Evolutionary conservation across 2,888 invertebrate species (phyloP), one percentile per base, ranked within the genome.

Genomic region (Cryptosula pallasiana): DNA sequence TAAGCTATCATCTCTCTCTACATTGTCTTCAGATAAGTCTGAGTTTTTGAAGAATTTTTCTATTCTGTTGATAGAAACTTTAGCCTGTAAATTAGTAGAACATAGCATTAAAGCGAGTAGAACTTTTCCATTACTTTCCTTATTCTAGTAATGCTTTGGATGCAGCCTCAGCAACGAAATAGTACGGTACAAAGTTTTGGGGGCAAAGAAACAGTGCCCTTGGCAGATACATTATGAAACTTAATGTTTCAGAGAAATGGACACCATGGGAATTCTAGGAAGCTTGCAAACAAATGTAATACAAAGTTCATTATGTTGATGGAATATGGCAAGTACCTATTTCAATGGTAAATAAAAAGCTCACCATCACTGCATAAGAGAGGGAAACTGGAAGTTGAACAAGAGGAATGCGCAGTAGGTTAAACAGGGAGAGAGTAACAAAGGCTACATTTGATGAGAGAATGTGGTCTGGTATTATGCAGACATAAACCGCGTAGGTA

Each of bases 381-480:
- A 96, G 92, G 89, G 95, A 91, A 91, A 94, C 94, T 83, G 96
- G 95, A 87, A 95, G 90, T 91, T 96, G 92, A 83, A 93, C 92
- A 86, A 98, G 89, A 81, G 97, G 96, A 85, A 95, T 93, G 86
- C 96, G 90, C 81, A 98, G 90, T 81, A 97, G 94, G 89, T 97
- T 96, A 90, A 98, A 95, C 86, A 97, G 90, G 85, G 96, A 93
- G 82, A 98, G 89, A 81, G 96, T 93, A 81, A 96, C 95, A 88
- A 98, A 98, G 82, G 96, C 96, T 86, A 90, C 93, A 86, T 90
- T 88, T 81, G 95, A 91, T 86, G 93, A 91, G 86, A 96, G 89
- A 77, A 91, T 89, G 87, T 95, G 90, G 1, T 83, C 80, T 81
- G 91, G 90, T 86, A 92, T 92, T 83, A 91, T 89, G 87, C 94